Percentiles rank a stretch among this genome's conserved stretches.
Conservation (phyloP, 2,888 invertebrate genomes). For the Glyphotaelius pellucidus region DNA sequence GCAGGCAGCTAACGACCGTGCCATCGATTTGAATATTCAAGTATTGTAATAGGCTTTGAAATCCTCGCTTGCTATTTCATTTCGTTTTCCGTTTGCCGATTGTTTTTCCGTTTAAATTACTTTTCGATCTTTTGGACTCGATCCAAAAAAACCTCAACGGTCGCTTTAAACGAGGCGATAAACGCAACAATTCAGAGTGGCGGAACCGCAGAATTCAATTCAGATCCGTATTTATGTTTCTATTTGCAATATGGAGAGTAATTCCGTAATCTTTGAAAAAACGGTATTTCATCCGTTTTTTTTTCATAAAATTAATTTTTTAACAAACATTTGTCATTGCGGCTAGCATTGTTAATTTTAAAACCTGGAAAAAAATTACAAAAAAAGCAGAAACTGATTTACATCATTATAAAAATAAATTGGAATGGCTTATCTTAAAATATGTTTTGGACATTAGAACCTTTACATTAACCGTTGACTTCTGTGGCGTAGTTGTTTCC, state of each 20-base stretch:
- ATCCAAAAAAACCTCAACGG: background rate
- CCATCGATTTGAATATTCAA: constrained; percentile 34
- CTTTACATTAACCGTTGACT: background rate
- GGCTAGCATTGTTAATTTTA: background rate
- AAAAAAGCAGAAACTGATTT: background rate
- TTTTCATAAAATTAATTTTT: no score
- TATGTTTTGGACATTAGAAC: background rate
- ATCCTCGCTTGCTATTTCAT: constrained; percentile 32
- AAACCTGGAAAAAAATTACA: background rate
- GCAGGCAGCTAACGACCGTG: background rate
- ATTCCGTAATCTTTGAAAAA: background rate
- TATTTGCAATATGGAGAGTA: background rate
- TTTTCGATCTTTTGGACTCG: background rate
- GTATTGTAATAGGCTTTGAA: constrained; percentile 12
- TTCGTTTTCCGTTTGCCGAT: constrained; percentile 35
- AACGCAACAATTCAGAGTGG: background rate
- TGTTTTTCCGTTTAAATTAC: constrained; percentile 32
- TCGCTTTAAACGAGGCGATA: background rate
- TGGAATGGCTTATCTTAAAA: background rate
- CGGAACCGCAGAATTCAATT: background rate
- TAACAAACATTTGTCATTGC: background rate
- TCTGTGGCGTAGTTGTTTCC: background rate
- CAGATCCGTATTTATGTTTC: background rate
- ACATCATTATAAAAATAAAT: background rate
- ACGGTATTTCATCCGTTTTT: background rate